Conservation (phyloP, 2,113 vertebrate genomes). For the Genyomyrus donnyi region DNA sequence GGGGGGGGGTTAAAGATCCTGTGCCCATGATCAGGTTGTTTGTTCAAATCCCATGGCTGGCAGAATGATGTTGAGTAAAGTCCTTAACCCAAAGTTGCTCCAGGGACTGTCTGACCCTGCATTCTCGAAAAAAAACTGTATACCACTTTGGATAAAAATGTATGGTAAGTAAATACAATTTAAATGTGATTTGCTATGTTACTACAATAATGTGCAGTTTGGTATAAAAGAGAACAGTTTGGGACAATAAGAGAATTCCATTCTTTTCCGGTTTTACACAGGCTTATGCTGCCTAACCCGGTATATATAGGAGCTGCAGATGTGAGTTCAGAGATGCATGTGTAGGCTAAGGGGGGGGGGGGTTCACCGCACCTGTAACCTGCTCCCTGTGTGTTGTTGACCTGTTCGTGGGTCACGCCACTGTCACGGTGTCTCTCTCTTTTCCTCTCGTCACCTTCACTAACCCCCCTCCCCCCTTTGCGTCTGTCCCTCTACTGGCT, state of each 20-base stretch:
- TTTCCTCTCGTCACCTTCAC: conserved; percentile 42
- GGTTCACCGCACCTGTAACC: not conserved
- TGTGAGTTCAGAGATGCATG: not conserved
- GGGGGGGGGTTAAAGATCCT: not conserved
- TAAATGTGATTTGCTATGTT: not conserved
- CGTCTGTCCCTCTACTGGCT: conserved; percentile 48
- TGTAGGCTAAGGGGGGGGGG: not conserved
- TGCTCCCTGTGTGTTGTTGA: conserved; percentile 21
- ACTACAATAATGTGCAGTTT: not conserved
- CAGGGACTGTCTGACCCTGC: not conserved
- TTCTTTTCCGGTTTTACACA: not conserved
- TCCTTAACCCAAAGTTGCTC: not conserved
- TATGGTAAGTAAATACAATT: not conserved
- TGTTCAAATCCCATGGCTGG: not conserved
- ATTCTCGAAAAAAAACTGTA: not conserved
- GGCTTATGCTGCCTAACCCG: not conserved
- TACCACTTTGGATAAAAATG: not conserved
- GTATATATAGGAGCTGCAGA: not conserved
- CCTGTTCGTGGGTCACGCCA: conserved; percentile 12
- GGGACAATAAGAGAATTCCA: not conserved
- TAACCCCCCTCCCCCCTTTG: conserved; percentile 53
- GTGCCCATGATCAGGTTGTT: not conserved
- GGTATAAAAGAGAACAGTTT: not conserved
- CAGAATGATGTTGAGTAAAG: not conserved
- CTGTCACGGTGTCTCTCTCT: conserved; percentile 30